phyloP scores from a whole-genome alignment of 2,888 invertebrate genomes.

The Hypomecis atomaria region DNA sequence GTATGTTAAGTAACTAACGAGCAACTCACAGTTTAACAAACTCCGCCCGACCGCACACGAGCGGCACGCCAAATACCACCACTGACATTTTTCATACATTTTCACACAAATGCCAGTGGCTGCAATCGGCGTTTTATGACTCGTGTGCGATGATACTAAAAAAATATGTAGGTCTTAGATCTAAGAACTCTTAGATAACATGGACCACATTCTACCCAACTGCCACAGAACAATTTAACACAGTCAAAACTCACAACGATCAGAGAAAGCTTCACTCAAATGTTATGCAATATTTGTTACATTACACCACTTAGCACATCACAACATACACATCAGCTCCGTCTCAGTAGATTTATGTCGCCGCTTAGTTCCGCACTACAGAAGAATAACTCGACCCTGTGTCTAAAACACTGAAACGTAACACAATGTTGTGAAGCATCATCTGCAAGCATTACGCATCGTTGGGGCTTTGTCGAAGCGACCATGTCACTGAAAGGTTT shows the following conservation, averaged over 20 bases:
- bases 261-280: not conserved
- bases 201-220: not conserved
- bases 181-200: not conserved
- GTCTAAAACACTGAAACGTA: constrained; percentile 58
- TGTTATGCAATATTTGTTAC: constrained; percentile 8
- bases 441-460: constrained; percentile 67
- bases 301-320: constrained; percentile 20
- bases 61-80: no score
- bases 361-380: constrained; percentile 40
- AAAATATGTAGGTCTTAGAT: not conserved
- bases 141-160: not conserved
- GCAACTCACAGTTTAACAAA: no score
- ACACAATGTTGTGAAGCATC: constrained; percentile 65
- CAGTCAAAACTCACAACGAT: not conserved
- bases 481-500: constrained; percentile 74
- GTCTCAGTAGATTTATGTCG: constrained; percentile 39
- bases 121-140: no score
- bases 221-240: not conserved
- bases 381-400: constrained; percentile 34
- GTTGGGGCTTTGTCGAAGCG: constrained; percentile 57
- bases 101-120: no score
- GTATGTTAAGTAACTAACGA: constrained; percentile 11
- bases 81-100: no score
- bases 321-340: constrained; percentile 23
- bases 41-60: no score